phyloP scores from a whole-genome alignment of 37 sponge, comb jelly and placozoan genomes.

The Halisarca cf. caerulea region DNA sequence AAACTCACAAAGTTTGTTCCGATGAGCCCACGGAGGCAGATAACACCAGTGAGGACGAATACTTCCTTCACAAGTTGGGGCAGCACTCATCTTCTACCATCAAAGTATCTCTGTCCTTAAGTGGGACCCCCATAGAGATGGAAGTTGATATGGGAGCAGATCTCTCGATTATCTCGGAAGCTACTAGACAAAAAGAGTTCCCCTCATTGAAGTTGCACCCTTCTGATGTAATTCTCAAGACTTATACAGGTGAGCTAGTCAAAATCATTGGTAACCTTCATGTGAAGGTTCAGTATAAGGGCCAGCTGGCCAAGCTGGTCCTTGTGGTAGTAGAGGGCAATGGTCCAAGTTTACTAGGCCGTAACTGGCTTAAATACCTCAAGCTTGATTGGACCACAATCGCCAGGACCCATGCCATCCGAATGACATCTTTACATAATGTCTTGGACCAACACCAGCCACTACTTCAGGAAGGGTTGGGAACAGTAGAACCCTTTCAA shows the following conservation, averaged over 20 bases:
- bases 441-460: not conserved
- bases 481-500: not conserved
- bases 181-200: too few relatives aligned
- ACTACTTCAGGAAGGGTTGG: not conserved
- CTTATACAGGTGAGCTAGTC: slow-evolving; percentile 21
- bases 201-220: too few relatives aligned
- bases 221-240: too few relatives aligned
- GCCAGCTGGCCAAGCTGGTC: not conserved
- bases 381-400: not conserved
- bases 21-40: too few relatives aligned
- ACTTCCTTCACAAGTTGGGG: too few relatives aligned
- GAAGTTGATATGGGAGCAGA: slow-evolving; percentile 33
- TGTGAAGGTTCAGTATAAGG: not conserved
- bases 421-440: not conserved
- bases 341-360: slow-evolving; percentile 26
- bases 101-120: too few relatives aligned
- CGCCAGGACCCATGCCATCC: not conserved
- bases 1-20: too few relatives aligned
- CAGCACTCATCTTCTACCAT: too few relatives aligned
- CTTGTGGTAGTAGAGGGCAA: slow-evolving; percentile 19
- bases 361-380: slow-evolving; percentile 19
- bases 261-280: not conserved
- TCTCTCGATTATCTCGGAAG: slow-evolving; percentile 19
- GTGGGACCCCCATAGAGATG: too few relatives aligned
- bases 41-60: too few relatives aligned